Evolutionary conservation across 2,113 vertebrate species (phyloP).

Genomic region (Hucho hucho): DNA sequence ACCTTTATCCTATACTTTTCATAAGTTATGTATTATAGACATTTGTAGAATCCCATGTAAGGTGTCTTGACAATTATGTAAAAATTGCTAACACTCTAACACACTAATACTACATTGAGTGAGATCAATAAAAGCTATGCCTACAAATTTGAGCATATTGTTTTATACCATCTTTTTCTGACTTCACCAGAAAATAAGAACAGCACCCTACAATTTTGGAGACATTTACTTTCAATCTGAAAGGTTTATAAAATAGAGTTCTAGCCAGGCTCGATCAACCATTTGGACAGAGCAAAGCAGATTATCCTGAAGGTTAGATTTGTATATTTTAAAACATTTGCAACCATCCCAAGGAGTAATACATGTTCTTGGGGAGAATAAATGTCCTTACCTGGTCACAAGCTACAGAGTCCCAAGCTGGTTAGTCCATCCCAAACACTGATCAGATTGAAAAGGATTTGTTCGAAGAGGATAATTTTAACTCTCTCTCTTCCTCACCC

Average conservation of each 20-base stretch:
- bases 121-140: too few relatives aligned
- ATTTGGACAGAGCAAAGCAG: not conserved
- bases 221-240: too few relatives aligned
- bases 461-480: conserved; percentile 43
- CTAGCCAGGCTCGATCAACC: not conserved
- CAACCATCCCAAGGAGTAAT: not conserved
- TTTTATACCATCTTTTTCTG: too few relatives aligned
- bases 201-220: too few relatives aligned
- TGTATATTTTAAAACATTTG: not conserved
- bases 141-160: too few relatives aligned
- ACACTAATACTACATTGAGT: too few relatives aligned
- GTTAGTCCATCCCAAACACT: conserved; percentile 37
- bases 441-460: conserved; percentile 59
- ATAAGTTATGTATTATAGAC: too few relatives aligned
- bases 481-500: conserved; percentile 22
- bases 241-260: not conserved
- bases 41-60: too few relatives aligned
- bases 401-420: conserved; percentile 29
- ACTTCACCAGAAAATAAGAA: too few relatives aligned
- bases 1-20: too few relatives aligned
- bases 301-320: conserved; percentile 3
- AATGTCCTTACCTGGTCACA: conserved; percentile 25
- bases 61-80: too few relatives aligned
- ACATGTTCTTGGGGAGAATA: not conserved
- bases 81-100: too few relatives aligned